These are phyloP conservation scores for Xerus rutilus DNA, from an alignment of 2,797 vertebrate species.

Conservation along the genomic window DNA sequence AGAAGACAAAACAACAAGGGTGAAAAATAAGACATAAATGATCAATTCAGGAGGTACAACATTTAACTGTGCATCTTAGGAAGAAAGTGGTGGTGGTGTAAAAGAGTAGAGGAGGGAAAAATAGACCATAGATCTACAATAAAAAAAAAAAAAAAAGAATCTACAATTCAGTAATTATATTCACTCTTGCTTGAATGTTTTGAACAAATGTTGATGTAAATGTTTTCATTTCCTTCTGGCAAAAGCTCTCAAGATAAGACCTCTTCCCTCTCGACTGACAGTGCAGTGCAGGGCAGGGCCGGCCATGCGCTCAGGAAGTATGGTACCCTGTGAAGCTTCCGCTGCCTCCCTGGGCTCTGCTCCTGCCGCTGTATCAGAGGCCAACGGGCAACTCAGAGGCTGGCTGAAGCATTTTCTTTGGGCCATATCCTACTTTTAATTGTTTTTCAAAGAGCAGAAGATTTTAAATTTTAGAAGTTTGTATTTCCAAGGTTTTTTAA, in stretches of 20 bases:
- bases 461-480: background rate
- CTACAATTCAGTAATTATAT: background rate
- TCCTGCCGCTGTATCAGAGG: background rate
- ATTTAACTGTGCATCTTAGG: background rate
- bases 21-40: background rate
- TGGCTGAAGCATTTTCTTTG: background rate
- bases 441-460: background rate
- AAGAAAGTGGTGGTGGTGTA: background rate
- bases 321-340: background rate
- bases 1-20: background rate
- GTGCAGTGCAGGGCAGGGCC: background rate
- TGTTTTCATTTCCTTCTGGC: constrained; percentile 36
- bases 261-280: background rate
- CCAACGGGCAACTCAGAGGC: background rate
- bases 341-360: background rate
- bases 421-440: background rate
- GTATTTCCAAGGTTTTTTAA: background rate
- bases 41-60: background rate
- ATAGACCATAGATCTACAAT: background rate
- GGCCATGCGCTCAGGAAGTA: background rate
- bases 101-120: background rate
- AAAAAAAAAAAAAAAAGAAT: too few species aligned
- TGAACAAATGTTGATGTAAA: background rate
- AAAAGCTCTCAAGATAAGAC: background rate
- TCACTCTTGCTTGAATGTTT: background rate